Percentiles rank a stretch among this genome's conserved stretches.
Evolutionary conservation across 2,888 invertebrate species (phyloP).

Genomic region (Venusia cambrica): DNA sequence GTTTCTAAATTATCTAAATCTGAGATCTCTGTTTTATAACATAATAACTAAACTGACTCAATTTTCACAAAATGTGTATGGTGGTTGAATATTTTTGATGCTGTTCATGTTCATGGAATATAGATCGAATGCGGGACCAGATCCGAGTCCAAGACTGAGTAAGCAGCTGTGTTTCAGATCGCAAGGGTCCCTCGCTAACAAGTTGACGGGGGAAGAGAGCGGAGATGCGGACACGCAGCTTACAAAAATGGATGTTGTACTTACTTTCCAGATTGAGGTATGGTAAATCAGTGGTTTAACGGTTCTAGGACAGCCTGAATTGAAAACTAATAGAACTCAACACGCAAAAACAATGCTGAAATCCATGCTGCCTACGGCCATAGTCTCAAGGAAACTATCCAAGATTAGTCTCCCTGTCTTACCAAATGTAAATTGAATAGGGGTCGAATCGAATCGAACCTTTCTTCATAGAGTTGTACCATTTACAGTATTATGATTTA

Average conservation of each 20-base stretch:
- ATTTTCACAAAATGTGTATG: constrained; percentile 29
- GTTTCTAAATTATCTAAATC: too few species aligned
- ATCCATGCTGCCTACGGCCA: too few species aligned
- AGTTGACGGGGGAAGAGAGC: constrained; percentile 96
- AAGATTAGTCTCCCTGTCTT: too few species aligned
- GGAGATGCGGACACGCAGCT: constrained; percentile 97
- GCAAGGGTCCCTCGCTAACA: constrained; percentile 93
- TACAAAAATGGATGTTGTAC: constrained; percentile 98
- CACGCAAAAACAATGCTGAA: too few species aligned
- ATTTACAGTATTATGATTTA: not conserved
- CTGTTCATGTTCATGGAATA: constrained; percentile 31
- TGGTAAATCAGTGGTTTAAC: too few species aligned
- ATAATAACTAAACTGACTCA: not conserved
- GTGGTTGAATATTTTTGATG: constrained; percentile 38
- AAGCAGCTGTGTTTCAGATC: constrained; percentile 87
- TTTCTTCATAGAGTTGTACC: constrained; percentile 5
- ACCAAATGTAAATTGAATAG: too few species aligned
- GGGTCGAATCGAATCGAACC: too few species aligned
- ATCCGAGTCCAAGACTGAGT: constrained; percentile 82
- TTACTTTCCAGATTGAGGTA: constrained; percentile 98
- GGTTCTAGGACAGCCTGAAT: too few species aligned
- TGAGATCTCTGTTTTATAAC: not conserved
- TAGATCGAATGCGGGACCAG: constrained; percentile 76
- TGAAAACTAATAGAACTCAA: too few species aligned
- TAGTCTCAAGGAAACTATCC: too few species aligned